phyloP scores from a whole-genome alignment of 1,140 invertebrate genomes.

The Chrysoperla carnea region DNA sequence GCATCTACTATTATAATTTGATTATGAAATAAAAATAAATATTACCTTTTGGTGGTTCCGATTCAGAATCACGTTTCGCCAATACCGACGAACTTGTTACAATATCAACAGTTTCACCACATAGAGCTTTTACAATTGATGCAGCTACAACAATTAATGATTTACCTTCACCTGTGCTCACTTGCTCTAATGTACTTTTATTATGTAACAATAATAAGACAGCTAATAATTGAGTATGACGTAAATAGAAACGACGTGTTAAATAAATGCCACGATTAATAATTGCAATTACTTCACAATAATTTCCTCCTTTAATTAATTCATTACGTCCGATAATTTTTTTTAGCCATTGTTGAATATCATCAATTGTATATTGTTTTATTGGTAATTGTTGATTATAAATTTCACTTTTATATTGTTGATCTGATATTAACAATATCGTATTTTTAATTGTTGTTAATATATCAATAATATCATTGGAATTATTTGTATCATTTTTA shows the following conservation, averaged over 20 bases:
- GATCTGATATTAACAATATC: background rate
- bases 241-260: slow-evolving; percentile 6
- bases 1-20: too few relatives aligned
- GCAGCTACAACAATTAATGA: slow-evolving; percentile 13
- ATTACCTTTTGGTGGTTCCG: too few relatives aligned
- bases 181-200: slow-evolving; percentile 7
- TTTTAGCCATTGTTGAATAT: too few relatives aligned
- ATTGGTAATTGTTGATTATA: too few relatives aligned
- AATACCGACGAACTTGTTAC: slow-evolving; percentile 16
- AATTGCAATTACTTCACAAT: slow-evolving; percentile 1
- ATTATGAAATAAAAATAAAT: too few relatives aligned
- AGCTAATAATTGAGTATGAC: slow-evolving; percentile 7
- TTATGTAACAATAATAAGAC: slow-evolving; percentile 6
- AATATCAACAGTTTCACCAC: slow-evolving; percentile 12
- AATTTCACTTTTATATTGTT: too few relatives aligned
- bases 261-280: slow-evolving; percentile 7
- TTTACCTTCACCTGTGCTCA: slow-evolving; percentile 15
- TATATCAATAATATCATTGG: background rate
- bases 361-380: too few relatives aligned
- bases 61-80: slow-evolving; percentile 11
- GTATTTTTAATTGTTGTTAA: background rate
- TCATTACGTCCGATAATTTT: too few relatives aligned
- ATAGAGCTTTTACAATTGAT: slow-evolving; percentile 10
- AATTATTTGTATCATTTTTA: background rate
- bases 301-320: background rate